Conservation (phyloP, 35 echinoderm and acorn worm species). For the Eucidaris tribuloides region DNA sequence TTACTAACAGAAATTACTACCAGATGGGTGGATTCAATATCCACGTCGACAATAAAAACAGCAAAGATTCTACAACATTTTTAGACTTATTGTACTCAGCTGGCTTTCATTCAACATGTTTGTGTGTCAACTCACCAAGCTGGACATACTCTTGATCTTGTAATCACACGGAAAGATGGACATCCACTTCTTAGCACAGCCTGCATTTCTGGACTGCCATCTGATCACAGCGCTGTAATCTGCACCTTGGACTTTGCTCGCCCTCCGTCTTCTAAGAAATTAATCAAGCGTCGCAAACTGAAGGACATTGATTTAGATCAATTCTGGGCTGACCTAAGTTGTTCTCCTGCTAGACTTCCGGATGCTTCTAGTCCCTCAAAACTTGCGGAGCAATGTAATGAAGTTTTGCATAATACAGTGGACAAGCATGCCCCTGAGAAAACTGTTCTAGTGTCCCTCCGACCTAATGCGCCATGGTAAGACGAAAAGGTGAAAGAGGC, state of each 20-base stretch:
- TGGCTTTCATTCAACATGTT: conserved; percentile 3
- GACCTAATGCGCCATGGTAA: not conserved
- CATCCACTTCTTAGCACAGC: not conserved
- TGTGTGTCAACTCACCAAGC: not conserved
- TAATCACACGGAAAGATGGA: conserved; percentile 4
- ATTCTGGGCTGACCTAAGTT: not conserved
- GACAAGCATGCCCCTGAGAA: not conserved
- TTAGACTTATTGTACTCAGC: not conserved
- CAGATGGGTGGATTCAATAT: not conserved
- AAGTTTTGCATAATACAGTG: not conserved
- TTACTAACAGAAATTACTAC: no score
- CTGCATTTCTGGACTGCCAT: not conserved
- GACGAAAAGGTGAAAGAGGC: not conserved
- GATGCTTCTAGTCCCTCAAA: not conserved
- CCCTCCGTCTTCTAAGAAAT: not conserved
- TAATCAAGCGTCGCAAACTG: not conserved
- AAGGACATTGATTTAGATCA: not conserved
- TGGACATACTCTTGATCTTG: conserved; percentile 17
- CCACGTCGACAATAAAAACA: not conserved
- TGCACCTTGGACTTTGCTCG: not conserved
- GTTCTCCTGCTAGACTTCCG: not conserved
- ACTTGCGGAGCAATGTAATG: not conserved
- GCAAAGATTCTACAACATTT: not conserved
- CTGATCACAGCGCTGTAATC: conserved; percentile 3
- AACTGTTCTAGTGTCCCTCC: not conserved